Base-by-base conservation (phyloP, 2,888 invertebrate genomes). In the Venustoraphidia nigricollis region DNA sequence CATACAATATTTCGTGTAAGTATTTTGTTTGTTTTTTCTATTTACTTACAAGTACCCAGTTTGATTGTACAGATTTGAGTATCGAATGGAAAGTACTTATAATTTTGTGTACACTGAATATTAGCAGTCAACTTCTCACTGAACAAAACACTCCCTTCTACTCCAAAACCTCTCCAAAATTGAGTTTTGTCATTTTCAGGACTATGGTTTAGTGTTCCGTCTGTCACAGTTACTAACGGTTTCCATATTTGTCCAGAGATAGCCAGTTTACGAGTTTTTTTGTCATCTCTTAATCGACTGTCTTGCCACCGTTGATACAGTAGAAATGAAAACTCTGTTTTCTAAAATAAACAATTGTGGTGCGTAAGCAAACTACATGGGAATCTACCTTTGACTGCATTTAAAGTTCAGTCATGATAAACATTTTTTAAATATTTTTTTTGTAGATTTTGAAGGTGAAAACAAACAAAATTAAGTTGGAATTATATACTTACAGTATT, bases 261-360 rank as follows among this genome's bases (percentile, higher is more conserved):
- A 34, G 62, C 61, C 53, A 54, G 51, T 51, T 55, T 59, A 43
- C 52, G 54, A 2, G 61, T 62, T 46, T 51, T 45, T 11, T 51
- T 27, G 47, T 61, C 58, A 2, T 56, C 54, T 1, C 57, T 57
- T 5, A 62, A 53, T 36, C 60, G 52, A 3, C 56, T 52, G 53
- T 62, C 62, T 5, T 52, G 34, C 62, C 62, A 62, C 45, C 52
- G 52, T 55, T 62, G 60, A 48, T 57, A 57, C 9, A 62, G 38
- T 9, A 58, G 49, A 17, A 56, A 52, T 9, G 45, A 49, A 13
- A 58, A 48, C 45, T 56, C 53, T 6, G 59, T 36, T 45, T 56
- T 54, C 62, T 61, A 42, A 10, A 46, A 50, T 44, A 37, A 47
- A 38, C 8, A 41, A 17, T 17, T 17, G 17, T 17, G 17, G 4